Evolutionary conservation across 2,797 vertebrate species (phyloP).

Genomic region (Enteromius anoplus): DNA sequence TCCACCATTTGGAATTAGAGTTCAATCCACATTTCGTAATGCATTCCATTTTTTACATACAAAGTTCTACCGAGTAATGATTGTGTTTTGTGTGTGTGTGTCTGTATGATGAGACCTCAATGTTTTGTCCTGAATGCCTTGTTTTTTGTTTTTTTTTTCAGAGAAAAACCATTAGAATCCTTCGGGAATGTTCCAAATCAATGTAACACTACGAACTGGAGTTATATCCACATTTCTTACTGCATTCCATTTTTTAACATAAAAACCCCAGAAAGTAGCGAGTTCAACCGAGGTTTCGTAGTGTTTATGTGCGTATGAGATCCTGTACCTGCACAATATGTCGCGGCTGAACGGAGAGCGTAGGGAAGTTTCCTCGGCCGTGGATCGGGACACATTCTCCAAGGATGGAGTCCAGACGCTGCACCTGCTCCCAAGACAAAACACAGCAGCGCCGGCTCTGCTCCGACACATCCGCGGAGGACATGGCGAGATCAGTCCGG

Average conservation of each 20-base stretch:
- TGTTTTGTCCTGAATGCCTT: too few species aligned
- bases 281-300: background rate
- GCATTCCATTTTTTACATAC: background rate
- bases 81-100: too few species aligned
- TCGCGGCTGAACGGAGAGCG: constrained; percentile 86
- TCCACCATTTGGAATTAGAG: background rate
- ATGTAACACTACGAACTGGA: background rate
- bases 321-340: constrained; percentile 85
- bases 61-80: too few species aligned
- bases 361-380: constrained; percentile 94
- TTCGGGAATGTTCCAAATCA: background rate
- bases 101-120: too few species aligned
- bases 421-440: constrained; percentile 91
- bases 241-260: background rate
- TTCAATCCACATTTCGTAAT: background rate
- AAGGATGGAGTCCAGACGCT: constrained; percentile 89
- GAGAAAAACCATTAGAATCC: background rate
- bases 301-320: background rate
- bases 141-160: background rate
- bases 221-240: background rate
- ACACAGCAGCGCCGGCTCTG: constrained; percentile 82
- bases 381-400: constrained; percentile 91
- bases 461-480: constrained; percentile 74
- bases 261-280: background rate
- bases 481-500: constrained; percentile 66